Conservation (phyloP, 1,140 invertebrate species). For the Scaptomyza hsui region DNA sequence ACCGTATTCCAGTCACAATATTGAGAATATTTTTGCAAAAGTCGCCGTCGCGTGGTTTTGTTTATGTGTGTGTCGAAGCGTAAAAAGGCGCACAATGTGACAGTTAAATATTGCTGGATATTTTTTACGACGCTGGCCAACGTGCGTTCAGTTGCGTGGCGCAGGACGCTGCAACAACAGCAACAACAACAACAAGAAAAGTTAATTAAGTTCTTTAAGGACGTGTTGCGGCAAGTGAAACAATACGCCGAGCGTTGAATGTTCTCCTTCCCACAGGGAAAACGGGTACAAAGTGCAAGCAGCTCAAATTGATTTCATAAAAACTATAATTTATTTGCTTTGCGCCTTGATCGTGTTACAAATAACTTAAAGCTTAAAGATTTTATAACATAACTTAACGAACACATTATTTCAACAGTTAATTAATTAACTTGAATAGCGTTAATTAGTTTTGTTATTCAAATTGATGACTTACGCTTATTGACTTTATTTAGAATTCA, state of each 20-base stretch:
- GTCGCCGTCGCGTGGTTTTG: constrained; percentile 63
- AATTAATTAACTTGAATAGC: constrained; percentile 6
- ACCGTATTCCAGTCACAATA: constrained; percentile 64
- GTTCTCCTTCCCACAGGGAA: background rate
- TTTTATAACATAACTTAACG: too few species aligned
- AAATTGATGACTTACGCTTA: constrained; percentile 9
- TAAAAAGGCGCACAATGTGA: constrained; percentile 74
- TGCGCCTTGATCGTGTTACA: constrained; percentile 28
- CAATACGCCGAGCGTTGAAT: constrained; percentile 25
- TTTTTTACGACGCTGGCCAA: constrained; percentile 54
- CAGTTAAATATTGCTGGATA: constrained; percentile 74
- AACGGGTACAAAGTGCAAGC: constrained; percentile 17
- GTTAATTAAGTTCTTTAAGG: constrained; percentile 64
- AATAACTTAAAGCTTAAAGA: background rate
- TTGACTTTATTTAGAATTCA: constrained; percentile 39
- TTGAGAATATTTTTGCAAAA: constrained; percentile 62
- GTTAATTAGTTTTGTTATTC: constrained; percentile 10
- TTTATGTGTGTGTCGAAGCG: constrained; percentile 73
- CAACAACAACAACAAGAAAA: constrained; percentile 26
- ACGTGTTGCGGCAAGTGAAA: constrained; percentile 37
- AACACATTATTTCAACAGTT: background rate
- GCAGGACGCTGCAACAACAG: background rate
- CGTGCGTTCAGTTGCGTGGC: constrained; percentile 8
- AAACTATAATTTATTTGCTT: constrained; percentile 67
- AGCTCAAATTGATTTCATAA: constrained; percentile 70